Evolutionary conservation across 2,888 invertebrate species (phyloP).

Genomic region (Sinotaia quadrata): DNA sequence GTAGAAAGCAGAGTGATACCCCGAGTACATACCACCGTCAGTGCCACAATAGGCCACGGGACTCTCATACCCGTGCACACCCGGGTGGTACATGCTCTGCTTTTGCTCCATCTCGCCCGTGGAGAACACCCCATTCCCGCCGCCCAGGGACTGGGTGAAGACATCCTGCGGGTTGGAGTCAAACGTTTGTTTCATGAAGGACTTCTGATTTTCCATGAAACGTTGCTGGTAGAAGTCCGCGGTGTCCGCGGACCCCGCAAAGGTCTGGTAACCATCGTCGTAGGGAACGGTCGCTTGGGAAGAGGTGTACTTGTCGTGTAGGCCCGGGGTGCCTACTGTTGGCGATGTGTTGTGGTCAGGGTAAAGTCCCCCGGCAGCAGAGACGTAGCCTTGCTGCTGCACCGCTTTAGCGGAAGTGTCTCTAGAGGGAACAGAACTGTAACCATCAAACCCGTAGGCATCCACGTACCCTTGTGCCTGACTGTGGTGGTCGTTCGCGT

Average conservation of each 20-base stretch:
- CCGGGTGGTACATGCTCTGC: conserved; percentile 42
- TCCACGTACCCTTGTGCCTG: conserved; percentile 49
- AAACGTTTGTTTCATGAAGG: conserved; percentile 42
- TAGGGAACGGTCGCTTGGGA: conserved; percentile 39
- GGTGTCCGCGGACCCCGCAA: conserved; percentile 35
- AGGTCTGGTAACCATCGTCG: conserved; percentile 56
- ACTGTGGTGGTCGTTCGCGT: conserved; percentile 38
- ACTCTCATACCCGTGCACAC: conserved; percentile 41
- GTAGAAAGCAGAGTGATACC: conserved; percentile 53
- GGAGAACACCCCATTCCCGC: conserved; percentile 27
- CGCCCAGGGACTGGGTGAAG: conserved; percentile 39
- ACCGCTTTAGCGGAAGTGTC: conserved; percentile 8
- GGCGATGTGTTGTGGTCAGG: conserved; percentile 38
- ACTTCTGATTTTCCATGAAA: conserved; percentile 46
- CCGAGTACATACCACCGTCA: conserved; percentile 42
- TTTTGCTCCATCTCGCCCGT: conserved; percentile 51
- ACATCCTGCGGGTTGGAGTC: conserved; percentile 39
- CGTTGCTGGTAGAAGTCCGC: conserved; percentile 51
- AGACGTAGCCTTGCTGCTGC: conserved; percentile 18
- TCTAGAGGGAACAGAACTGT: conserved; percentile 13
- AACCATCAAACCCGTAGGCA: conserved; percentile 58
- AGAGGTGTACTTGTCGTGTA: conserved; percentile 34
- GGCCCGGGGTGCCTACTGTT: conserved; percentile 4
- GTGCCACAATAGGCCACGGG: conserved; percentile 40
- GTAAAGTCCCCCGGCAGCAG: conserved; percentile 39